phyloP scores from a whole-genome alignment of 2,797 vertebrate genomes.

The Oryzias dopingdopingensis region DNA sequence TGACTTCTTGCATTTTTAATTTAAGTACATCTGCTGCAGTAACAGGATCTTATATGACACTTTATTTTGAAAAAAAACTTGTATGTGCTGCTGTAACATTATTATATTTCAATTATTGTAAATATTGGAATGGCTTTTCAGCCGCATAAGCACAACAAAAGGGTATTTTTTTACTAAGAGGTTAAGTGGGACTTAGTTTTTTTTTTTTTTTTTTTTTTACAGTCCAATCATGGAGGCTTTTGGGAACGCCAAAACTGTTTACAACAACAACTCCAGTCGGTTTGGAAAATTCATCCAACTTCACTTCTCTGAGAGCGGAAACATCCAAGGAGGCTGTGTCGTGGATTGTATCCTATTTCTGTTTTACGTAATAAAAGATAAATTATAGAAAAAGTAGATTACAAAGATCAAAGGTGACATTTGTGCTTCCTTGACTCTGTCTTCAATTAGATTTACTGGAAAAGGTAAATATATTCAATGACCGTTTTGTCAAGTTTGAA shows the following conservation, averaged over 20 bases:
- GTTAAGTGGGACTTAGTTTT: too few relatives aligned
- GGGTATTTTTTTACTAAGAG: too few relatives aligned
- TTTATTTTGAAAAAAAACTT: too few relatives aligned
- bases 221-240: conserved; percentile 95
- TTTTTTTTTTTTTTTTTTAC: conserved; percentile 13
- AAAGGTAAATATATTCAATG: conserved; percentile 78
- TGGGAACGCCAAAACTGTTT: conserved; percentile 92
- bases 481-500: background rate
- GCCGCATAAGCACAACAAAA: too few relatives aligned
- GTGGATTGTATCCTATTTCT: conserved; percentile 90
- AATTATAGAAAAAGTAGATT: too few relatives aligned
- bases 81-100: too few relatives aligned
- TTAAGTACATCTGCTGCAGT: too few relatives aligned
- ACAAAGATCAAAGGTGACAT: background rate
- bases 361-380: background rate
- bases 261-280: conserved; percentile 96
- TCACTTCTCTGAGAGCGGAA: conserved; percentile 89
- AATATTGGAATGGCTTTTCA: too few relatives aligned
- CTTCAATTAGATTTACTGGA: conserved; percentile 87
- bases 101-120: too few relatives aligned
- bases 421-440: conserved; percentile 70
- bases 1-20: too few relatives aligned
- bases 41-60: too few relatives aligned
- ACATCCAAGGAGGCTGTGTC: conserved; percentile 91
- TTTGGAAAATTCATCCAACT: conserved; percentile 96